Evolutionary conservation across 2,888 invertebrate species (phyloP).

Genomic region (Drosophila infuscata): DNA sequence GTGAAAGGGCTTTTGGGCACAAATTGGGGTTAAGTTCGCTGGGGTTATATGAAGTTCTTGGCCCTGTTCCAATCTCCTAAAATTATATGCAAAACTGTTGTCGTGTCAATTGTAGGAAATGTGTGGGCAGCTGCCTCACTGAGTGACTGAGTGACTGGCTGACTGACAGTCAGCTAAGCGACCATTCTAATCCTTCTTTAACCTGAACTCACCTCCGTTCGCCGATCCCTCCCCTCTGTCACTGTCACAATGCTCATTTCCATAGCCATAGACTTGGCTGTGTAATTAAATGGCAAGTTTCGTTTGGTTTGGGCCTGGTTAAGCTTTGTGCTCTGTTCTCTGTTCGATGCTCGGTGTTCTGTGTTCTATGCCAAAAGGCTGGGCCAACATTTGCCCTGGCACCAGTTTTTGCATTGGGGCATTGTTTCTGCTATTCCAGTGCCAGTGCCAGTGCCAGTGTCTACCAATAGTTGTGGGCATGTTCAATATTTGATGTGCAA

Average conservation of each 20-base stretch:
- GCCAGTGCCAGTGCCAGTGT: slow-evolving; percentile 21
- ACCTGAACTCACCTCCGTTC: not conserved
- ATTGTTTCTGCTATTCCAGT: slow-evolving; percentile 37
- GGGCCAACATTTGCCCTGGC: slow-evolving; percentile 42
- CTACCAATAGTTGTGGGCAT: slow-evolving; percentile 73
- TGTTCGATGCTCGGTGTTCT: slow-evolving; percentile 12
- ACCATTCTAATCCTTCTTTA: slow-evolving; percentile 47
- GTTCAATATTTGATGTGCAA: slow-evolving; percentile 75
- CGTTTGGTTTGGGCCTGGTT: slow-evolving; percentile 8
- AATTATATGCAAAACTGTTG: slow-evolving; percentile 67
- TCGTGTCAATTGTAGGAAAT: slow-evolving; percentile 60
- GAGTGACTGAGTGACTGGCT: not conserved
- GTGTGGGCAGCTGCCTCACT: slow-evolving; percentile 51
- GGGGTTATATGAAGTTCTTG: slow-evolving; percentile 6
- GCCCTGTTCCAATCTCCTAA: slow-evolving; percentile 8
- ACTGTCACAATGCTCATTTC: slow-evolving; percentile 11
- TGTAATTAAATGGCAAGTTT: slow-evolving; percentile 60
- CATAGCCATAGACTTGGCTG: slow-evolving; percentile 23
- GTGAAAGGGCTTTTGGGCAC: slow-evolving; percentile 48
- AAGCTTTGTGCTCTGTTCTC: not conserved
- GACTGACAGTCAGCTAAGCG: slow-evolving; percentile 9
- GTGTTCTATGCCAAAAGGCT: slow-evolving; percentile 10
- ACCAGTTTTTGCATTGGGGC: slow-evolving; percentile 38
- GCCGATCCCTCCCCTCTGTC: not conserved
- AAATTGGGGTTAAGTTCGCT: slow-evolving; percentile 52